Evolutionary conservation across 2,888 invertebrate genomes (phyloP).

Genomic region (Xanthorhoe designata): DNA sequence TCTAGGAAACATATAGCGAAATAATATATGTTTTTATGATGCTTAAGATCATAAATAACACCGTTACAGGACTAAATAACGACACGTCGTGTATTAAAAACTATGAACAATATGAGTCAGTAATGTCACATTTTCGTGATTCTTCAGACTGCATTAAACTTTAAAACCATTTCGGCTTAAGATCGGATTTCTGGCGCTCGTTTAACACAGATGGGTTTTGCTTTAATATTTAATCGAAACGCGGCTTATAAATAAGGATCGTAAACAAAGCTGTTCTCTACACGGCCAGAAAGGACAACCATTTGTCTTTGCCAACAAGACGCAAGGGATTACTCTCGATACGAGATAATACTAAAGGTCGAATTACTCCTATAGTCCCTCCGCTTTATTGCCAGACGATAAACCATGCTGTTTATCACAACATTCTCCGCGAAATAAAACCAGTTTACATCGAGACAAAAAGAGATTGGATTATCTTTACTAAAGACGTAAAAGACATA

Average conservation of each 20-base stretch:
- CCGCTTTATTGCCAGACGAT: constrained; percentile 64
- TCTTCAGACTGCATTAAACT: constrained; percentile 1
- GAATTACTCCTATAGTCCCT: constrained; percentile 63
- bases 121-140: background rate
- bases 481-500: constrained; percentile 57
- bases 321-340: constrained; percentile 57
- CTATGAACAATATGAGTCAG: background rate
- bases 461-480: constrained; percentile 55
- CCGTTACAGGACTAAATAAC: too few relatives aligned
- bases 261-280: constrained; percentile 48
- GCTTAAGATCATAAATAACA: background rate
- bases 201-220: constrained; percentile 21
- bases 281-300: constrained; percentile 49
- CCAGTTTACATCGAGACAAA: constrained; percentile 52
- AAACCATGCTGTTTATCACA: constrained; percentile 67
- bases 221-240: constrained; percentile 19
- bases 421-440: constrained; percentile 63
- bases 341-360: constrained; percentile 67
- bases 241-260: constrained; percentile 31
- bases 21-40: background rate
- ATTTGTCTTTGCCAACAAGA: constrained; percentile 58
- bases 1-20: constrained; percentile 1
- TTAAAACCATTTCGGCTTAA: constrained; percentile 7
- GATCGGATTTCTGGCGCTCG: constrained; percentile 13
- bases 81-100: background rate